Conservation (phyloP, 35 echinoderm and acorn worm genomes). For the Chiridota heheva region DNA sequence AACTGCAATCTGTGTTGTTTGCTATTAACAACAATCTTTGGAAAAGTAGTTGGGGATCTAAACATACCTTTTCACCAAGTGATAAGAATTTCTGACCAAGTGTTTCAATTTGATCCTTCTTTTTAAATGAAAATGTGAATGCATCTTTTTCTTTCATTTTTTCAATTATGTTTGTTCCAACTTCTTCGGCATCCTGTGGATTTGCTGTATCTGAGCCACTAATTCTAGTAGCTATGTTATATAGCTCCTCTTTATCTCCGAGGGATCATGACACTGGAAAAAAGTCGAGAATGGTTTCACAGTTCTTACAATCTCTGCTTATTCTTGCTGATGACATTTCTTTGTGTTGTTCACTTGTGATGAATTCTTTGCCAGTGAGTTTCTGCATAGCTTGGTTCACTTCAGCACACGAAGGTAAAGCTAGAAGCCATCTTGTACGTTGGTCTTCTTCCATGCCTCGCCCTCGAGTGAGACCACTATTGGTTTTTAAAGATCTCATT, state of each 20-base stretch:
- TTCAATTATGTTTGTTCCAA: conserved; percentile 2
- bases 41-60: conserved; percentile 26
- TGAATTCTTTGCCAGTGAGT: conserved; percentile 15
- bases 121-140: conserved; percentile 1
- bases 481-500: conserved; percentile 68
- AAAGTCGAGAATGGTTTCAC: background rate
- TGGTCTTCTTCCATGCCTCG: conserved; percentile 34
- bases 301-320: too few relatives aligned
- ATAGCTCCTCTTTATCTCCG: background rate
- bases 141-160: conserved; percentile 10
- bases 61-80: conserved; percentile 3
- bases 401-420: conserved; percentile 12
- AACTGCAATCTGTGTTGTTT: conserved; percentile 1
- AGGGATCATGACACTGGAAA: background rate
- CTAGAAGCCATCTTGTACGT: conserved; percentile 12
- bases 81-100: background rate
- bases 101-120: conserved; percentile 30
- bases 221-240: conserved; percentile 13
- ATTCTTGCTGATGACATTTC: too few relatives aligned
- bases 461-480: conserved; percentile 63
- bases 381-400: conserved; percentile 56
- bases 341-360: background rate
- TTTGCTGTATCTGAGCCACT: background rate
- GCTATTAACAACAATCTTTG: conserved; percentile 14
- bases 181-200: background rate